Evolutionary conservation across 2,797 vertebrate species (phyloP).

Genomic region (Setipinna tenuifilis): DNA sequence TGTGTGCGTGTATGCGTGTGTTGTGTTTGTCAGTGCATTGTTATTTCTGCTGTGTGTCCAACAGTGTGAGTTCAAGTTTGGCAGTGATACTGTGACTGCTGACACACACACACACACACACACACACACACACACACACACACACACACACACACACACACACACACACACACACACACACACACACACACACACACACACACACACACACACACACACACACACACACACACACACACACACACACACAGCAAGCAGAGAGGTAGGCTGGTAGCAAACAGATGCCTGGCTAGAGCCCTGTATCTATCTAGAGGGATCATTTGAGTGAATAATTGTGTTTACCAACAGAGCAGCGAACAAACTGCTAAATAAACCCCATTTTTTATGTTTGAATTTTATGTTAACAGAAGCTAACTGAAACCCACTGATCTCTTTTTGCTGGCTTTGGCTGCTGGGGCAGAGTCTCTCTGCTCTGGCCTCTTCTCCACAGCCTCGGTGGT

Average conservation of each 20-base stretch:
- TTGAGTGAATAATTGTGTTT: not conserved
- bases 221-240: not conserved
- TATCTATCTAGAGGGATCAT: not conserved
- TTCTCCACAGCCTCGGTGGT: constrained; percentile 60
- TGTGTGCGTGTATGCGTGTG: too few relatives aligned
- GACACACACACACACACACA: not conserved
- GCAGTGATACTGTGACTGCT: too few relatives aligned
- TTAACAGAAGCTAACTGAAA: constrained; percentile 24
- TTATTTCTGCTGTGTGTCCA: too few relatives aligned
- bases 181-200: not conserved
- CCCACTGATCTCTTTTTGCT: constrained; percentile 82
- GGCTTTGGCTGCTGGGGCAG: constrained; percentile 54
- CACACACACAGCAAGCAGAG: not conserved
- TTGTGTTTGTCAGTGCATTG: too few relatives aligned
- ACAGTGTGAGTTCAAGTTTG: too few relatives aligned
- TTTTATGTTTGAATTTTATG: too few relatives aligned
- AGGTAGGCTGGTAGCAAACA: not conserved
- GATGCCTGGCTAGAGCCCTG: not conserved
- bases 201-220: not conserved
- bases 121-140: not conserved
- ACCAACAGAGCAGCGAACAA: not conserved
- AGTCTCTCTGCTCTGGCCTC: constrained; percentile 62
- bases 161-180: not conserved
- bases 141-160: not conserved
- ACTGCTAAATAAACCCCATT: too few relatives aligned